Evolutionary conservation across 2,888 invertebrate genomes (phyloP), one percentile per base, ranked within the genome.

Genomic region (Phengaris arion): DNA sequence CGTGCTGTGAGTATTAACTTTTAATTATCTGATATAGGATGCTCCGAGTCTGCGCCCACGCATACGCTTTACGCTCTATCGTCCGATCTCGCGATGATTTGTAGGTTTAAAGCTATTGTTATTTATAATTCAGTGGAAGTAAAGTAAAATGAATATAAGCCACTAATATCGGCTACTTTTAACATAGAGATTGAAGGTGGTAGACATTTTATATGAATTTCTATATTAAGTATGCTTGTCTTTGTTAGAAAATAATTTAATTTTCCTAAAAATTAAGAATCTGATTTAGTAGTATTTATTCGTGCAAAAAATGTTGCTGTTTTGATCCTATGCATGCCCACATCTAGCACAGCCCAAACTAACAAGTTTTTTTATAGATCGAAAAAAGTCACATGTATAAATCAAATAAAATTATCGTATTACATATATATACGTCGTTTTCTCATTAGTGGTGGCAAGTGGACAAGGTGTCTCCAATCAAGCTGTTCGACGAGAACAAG

Each of bases 401-500:
- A 2, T 35, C 2, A 35, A 35, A 35, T 35, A 35, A 35, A 22
- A 10, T 10, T 15, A 10, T 22, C 15, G n/a, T n/a, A n/a, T n/a
- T n/a, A n/a, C n/a, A n/a, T n/a, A n/a, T n/a, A n/a, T n/a, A 8
- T 57, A n/a, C n/a, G 9, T 59, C 22, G 35, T 5, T 46, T 46
- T 68, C 12, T 46, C 45, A n/a, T 46, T 88, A 96, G 96, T 98
- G 98, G 98, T 98, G 97, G 98, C 97, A 97, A 93, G 97, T 97
- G 78, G 98, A 98, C 92, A 98, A 98, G 93, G 96, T 98, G 79
- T 97, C 97, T 6, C 98, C 98, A 8, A 95, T 97, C 89, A 97
- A 97, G 90, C 93, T 98, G 83, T 98, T 97, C 90, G 97, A 98
- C 83, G 98, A 98, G 89, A 98, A 98, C 94, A 97, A 97, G 92